Conservation (phyloP, 2,888 invertebrate species). For the Xestia rhomboidea region DNA sequence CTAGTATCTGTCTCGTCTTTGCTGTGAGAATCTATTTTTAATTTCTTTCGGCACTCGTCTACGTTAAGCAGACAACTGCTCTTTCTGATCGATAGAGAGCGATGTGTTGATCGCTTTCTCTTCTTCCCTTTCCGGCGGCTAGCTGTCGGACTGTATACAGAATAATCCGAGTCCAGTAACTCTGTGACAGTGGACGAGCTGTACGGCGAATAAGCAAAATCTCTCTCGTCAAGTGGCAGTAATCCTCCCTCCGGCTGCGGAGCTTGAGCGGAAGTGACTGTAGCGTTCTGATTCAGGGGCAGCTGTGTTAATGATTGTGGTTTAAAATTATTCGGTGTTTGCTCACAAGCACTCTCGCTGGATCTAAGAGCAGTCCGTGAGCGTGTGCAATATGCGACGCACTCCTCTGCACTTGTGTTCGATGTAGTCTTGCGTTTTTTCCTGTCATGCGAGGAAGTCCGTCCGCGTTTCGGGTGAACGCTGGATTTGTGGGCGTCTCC, state of each 20-base stretch:
- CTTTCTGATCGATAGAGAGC: constrained; percentile 84
- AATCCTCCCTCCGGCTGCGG: constrained; percentile 85
- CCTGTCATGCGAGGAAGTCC: constrained; percentile 86
- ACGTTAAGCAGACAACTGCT: constrained; percentile 81
- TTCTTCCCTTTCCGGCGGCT: constrained; percentile 86
- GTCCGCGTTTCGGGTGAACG: constrained; percentile 79
- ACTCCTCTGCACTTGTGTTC: constrained; percentile 81
- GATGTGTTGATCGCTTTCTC: constrained; percentile 86
- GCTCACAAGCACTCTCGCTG: constrained; percentile 86
- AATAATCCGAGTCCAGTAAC: constrained; percentile 87
- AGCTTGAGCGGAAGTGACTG: constrained; percentile 75
- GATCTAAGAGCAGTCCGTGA: constrained; percentile 88
- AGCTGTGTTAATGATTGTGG: constrained; percentile 73
- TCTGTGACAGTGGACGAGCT: constrained; percentile 89
- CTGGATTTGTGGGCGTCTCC: constrained; percentile 81
- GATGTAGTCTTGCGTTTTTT: constrained; percentile 83
- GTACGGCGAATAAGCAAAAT: constrained; percentile 88
- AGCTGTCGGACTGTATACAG: constrained; percentile 87
- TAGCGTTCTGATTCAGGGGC: constrained; percentile 74
- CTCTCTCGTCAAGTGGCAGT: constrained; percentile 88
- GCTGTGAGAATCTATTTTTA: constrained; percentile 89
- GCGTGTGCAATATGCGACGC: constrained; percentile 88
- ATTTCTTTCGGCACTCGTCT: constrained; percentile 86
- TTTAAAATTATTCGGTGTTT: constrained; percentile 75
- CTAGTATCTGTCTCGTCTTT: constrained; percentile 78